phyloP scores from a whole-genome alignment of 64 coral and sea anemone species.

The Trachythela sp. region DNA sequence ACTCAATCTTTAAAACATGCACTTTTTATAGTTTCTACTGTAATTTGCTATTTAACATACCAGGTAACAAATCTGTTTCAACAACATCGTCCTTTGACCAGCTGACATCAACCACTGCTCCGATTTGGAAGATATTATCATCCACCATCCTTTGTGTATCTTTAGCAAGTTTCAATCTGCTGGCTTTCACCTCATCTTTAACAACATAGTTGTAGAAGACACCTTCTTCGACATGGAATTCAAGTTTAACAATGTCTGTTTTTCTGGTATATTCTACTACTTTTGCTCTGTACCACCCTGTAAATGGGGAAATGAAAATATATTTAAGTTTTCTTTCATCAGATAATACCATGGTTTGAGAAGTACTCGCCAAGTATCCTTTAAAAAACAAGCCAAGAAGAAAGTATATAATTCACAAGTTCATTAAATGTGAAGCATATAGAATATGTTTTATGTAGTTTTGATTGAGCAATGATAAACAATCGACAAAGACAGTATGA shows the following conservation, averaged over 20 bases:
- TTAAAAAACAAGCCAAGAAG: no score
- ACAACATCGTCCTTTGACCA: not conserved
- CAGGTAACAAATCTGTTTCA: not conserved
- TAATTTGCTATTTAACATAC: not conserved
- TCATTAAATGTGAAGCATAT: not conserved
- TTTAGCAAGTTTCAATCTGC: not conserved
- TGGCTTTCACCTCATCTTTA: not conserved
- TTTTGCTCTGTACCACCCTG: not conserved
- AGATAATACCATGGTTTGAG: no score
- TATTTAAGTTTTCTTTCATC: no score
- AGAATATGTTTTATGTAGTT: no score
- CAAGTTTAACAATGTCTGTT: not conserved
- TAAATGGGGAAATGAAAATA: no score
- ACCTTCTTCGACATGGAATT: not conserved
- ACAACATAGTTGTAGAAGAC: not conserved
- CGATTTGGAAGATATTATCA: not conserved
- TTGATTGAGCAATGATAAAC: no score
- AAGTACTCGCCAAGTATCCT: no score
- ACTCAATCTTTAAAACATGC: not conserved
- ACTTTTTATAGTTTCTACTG: not conserved
- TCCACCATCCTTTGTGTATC: not conserved
- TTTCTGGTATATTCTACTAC: not conserved
- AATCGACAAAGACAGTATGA: no score
- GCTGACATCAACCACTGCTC: not conserved
- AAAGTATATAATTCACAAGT: not conserved